A percentile compares a stretch with the other conserved stretches of the same genome.
phyloP scores from a whole-genome alignment of 1,140 invertebrate species.

The Drosophila bocki region DNA sequence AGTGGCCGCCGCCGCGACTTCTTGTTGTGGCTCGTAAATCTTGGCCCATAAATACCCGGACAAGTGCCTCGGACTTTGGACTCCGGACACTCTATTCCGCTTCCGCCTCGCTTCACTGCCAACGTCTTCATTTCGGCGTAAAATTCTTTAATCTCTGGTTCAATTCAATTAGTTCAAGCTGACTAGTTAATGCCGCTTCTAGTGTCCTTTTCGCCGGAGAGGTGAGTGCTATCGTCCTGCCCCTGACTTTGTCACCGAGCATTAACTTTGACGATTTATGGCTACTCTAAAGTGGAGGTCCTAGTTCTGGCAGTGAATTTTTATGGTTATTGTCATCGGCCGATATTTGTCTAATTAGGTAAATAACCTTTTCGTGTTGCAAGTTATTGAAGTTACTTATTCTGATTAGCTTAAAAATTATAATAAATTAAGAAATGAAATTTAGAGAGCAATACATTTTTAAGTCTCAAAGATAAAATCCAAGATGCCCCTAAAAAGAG shows the following conservation, averaged over 20 bases:
- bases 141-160: constrained; percentile 84
- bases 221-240: constrained; percentile 42
- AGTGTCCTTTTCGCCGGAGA: constrained; percentile 55
- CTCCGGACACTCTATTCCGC: constrained; percentile 22
- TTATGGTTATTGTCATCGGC: constrained; percentile 32
- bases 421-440: neutral
- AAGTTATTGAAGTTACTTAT: neutral
- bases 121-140: constrained; percentile 77
- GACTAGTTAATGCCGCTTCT: constrained; percentile 77
- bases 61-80: constrained; percentile 16
- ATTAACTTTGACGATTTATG: constrained; percentile 80
- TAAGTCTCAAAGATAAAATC: neutral
- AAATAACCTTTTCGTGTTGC: constrained; percentile 15
- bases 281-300: constrained; percentile 26
- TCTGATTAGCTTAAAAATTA: constrained; percentile 4
- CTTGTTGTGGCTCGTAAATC: constrained; percentile 82
- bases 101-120: constrained; percentile 50
- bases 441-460: neutral
- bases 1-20: constrained; percentile 46
- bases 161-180: constrained; percentile 85
- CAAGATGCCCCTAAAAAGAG: too few species aligned
- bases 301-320: neutral
- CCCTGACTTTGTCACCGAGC: constrained; percentile 57
- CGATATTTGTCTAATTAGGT: constrained; percentile 25
- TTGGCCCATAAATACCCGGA: constrained; percentile 77